Percentiles rank a stretch among this genome's conserved stretches.
phyloP scores from a whole-genome alignment of 35 echinoderm and acorn worm species.

The Acanthaster planci region DNA sequence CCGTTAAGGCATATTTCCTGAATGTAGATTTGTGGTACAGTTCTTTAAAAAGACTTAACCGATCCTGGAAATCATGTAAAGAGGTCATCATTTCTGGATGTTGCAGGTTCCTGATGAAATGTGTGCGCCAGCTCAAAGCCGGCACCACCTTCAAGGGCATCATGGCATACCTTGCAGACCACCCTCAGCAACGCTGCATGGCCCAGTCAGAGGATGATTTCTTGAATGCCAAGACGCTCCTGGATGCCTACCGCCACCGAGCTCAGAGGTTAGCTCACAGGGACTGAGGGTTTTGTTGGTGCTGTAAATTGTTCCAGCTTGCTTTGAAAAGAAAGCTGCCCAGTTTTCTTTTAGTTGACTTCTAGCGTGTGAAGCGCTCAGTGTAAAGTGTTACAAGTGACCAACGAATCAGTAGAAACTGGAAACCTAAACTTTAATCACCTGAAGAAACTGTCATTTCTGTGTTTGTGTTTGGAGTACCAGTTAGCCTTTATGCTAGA shows the following conservation, averaged over 20 bases:
- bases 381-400: too few relatives aligned
- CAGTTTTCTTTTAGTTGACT: background rate
- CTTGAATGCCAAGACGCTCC: conserved; percentile 47
- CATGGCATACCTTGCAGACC: conserved; percentile 65
- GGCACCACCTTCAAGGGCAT: conserved; percentile 54
- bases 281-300: background rate
- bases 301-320: background rate
- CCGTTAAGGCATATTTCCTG: too few relatives aligned
- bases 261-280: conserved; percentile 68
- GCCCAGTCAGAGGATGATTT: conserved; percentile 54
- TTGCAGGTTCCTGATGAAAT: conserved; percentile 89
- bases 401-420: too few relatives aligned
- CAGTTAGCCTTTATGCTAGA: too few relatives aligned
- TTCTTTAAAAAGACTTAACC: too few relatives aligned
- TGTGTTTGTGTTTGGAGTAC: too few relatives aligned
- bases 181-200: conserved; percentile 32
- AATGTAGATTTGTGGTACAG: too few relatives aligned
- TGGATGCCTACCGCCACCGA: conserved; percentile 82
- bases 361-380: too few relatives aligned
- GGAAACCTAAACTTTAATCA: too few relatives aligned
- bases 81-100: background rate
- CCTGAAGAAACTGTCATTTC: too few relatives aligned
- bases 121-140: conserved; percentile 36
- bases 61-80: too few relatives aligned
- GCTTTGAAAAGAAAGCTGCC: background rate